A percentile compares a stretch with the other conserved stretches of the same genome.
phyloP scores from a whole-genome alignment of 2,888 invertebrate species.

The Oscheius sp. region DNA sequence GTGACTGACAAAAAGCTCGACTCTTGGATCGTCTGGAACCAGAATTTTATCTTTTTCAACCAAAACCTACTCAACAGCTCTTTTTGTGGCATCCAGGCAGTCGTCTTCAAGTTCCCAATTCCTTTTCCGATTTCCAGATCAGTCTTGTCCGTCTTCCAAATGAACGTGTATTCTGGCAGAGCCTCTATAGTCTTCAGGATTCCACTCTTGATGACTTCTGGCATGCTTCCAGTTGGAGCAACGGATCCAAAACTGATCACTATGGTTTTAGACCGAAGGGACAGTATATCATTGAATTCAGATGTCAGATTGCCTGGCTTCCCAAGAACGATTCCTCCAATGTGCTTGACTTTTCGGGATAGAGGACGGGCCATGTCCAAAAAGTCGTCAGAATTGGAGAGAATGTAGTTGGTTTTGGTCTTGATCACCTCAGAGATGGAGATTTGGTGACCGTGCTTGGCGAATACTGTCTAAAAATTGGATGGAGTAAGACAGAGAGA shows the following conservation, averaged over 20 bases:
- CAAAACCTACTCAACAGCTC: conserved; percentile 27
- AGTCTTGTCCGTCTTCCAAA: conserved; percentile 27
- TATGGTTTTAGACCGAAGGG: conserved; percentile 2
- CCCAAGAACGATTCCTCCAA: conserved; percentile 31
- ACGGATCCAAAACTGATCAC: conserved; percentile 29
- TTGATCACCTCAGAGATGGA: background rate
- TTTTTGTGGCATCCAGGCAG: conserved; percentile 24
- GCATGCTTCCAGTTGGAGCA: conserved; percentile 28
- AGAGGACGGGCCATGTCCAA: conserved; percentile 25
- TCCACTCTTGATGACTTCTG: conserved; percentile 14
- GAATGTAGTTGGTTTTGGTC: conserved; percentile 8
- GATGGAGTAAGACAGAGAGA: background rate
- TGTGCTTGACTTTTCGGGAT: conserved; percentile 25
- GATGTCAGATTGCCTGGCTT: background rate
- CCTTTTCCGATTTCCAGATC: conserved; percentile 4
- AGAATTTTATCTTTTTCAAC: background rate
- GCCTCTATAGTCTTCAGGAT: background rate
- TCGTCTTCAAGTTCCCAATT: conserved; percentile 19
- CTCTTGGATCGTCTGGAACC: conserved; percentile 19
- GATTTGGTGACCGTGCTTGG: conserved; percentile 10
- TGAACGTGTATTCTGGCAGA: conserved; percentile 31
- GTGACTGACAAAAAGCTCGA: conserved; percentile 25
- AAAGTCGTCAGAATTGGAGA: conserved; percentile 28
- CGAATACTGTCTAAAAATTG: conserved; percentile 28
- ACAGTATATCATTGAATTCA: conserved; percentile 22